A percentile compares a stretch with the other conserved stretches of the same genome.
Evolutionary conservation across 2,888 invertebrate species (phyloP).

Genomic region (Diarsia rubi): DNA sequence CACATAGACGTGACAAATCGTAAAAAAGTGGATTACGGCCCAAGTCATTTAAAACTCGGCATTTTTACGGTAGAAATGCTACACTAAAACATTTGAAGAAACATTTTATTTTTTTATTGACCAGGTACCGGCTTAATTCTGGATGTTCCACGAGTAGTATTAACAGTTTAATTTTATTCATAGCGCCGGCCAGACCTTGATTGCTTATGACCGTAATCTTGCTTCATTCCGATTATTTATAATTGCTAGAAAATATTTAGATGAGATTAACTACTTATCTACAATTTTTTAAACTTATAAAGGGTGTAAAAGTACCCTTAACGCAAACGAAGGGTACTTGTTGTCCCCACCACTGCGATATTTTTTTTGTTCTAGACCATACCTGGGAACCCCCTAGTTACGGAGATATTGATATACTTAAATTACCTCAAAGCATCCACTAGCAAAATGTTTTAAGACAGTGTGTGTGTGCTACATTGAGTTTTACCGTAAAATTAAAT

Average conservation of each 20-base stretch:
- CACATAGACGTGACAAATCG: slow-evolving; percentile 41
- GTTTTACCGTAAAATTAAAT: no score
- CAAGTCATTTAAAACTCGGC: neutral
- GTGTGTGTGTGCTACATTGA: no score
- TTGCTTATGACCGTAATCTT: slow-evolving; percentile 37
- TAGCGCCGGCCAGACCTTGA: slow-evolving; percentile 23
- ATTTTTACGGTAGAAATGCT: slow-evolving; percentile 20
- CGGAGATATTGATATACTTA: no score
- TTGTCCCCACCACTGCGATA: no score
- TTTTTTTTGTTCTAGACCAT: no score
- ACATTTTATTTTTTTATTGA: slow-evolving; percentile 36
- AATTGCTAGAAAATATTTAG: slow-evolving; percentile 36
- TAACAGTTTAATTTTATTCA: slow-evolving; percentile 51
- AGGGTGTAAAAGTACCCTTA: no score
- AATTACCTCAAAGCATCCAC: no score
- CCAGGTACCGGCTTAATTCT: slow-evolving; percentile 34
- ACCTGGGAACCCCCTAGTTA: no score
- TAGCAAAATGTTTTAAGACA: no score
- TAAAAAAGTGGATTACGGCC: slow-evolving; percentile 33
- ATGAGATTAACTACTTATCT: slow-evolving; percentile 10
- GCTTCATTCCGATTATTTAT: slow-evolving; percentile 29
- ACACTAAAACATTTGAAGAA: slow-evolving; percentile 14
- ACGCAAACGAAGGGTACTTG: no score
- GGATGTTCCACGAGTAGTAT: slow-evolving; percentile 23
- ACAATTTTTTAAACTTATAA: neutral